A percentile compares a stretch with the other conserved stretches of the same genome.
phyloP scores from a whole-genome alignment of 1,140 invertebrate genomes.

The Cydia fagiglandana region DNA sequence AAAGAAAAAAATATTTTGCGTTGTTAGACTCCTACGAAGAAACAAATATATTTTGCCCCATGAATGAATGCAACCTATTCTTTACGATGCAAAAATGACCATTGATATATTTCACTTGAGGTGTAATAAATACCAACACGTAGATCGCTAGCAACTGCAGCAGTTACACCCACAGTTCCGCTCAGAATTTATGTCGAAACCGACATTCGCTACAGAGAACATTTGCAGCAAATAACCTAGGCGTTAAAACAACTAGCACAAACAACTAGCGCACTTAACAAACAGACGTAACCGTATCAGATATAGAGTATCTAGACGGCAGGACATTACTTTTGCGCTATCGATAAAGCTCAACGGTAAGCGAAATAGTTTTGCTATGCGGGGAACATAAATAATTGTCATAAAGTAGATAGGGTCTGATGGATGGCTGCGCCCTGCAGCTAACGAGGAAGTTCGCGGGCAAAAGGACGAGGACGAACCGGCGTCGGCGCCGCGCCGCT shows the following conservation, averaged over 20 bases:
- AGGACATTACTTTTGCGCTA: conserved; percentile 75
- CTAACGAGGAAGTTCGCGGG: conserved; percentile 62
- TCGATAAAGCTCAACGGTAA: conserved; percentile 77
- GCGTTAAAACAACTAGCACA: conserved; percentile 74
- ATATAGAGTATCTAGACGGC: conserved; percentile 71
- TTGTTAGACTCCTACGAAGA: not conserved
- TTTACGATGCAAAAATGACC: conserved; percentile 51
- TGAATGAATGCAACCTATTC: conserved; percentile 35
- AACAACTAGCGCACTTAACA: conserved; percentile 75
- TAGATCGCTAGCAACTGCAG: conserved; percentile 58
- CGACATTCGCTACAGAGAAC: conserved; percentile 71
- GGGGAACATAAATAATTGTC: conserved; percentile 77
- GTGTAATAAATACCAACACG: conserved; percentile 64
- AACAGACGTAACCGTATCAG: conserved; percentile 77
- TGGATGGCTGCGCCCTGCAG: conserved; percentile 59
- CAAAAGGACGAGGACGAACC: conserved; percentile 45
- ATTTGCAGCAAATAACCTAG: conserved; percentile 74
- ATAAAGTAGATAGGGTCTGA: conserved; percentile 73
- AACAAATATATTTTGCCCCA: not conserved
- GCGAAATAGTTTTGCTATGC: conserved; percentile 73
- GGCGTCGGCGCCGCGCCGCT: not conserved
- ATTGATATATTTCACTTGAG: conserved; percentile 57
- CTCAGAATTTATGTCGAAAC: conserved; percentile 75
- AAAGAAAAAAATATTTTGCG: not conserved
- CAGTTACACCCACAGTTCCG: conserved; percentile 75